phyloP scores from a whole-genome alignment of 1,140 invertebrate genomes.

The Brachionus asplanchnoidis region DNA sequence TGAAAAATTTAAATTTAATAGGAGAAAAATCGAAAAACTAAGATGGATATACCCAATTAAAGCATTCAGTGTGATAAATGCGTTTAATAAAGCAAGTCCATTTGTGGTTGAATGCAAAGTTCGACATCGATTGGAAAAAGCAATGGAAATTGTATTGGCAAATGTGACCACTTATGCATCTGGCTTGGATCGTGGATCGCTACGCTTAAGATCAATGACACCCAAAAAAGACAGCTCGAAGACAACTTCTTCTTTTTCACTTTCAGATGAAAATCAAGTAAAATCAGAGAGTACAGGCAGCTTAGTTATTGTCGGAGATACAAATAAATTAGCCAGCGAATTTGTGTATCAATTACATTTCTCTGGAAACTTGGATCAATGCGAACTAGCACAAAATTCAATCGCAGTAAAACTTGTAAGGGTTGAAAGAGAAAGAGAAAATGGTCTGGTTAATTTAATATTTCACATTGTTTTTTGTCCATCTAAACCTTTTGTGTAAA shows the following conservation, averaged over 20 bases:
- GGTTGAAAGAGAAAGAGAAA: constrained; percentile 48
- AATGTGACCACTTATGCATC: constrained; percentile 2
- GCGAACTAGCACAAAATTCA: constrained; percentile 21
- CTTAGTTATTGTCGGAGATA: constrained; percentile 3
- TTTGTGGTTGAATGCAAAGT: constrained; percentile 29
- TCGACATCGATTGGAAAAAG: constrained; percentile 6
- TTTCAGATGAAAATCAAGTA: not conserved
- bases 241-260: not conserved
- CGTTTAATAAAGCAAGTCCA: not conserved
- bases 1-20: not conserved
- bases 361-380: constrained; percentile 15
- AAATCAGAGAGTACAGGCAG: constrained; percentile 3
- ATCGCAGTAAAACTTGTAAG: constrained; percentile 44
- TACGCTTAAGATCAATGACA: not conserved
- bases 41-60: constrained; percentile 41
- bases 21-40: not conserved
- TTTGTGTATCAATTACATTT: constrained; percentile 25
- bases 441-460: constrained; percentile 51
- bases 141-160: not conserved
- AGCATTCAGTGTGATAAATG: constrained; percentile 30
- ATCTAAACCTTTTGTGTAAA: constrained; percentile 53
- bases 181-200: constrained; percentile 15
- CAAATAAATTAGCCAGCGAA: not conserved
- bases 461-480: constrained; percentile 53
- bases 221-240: not conserved